A percentile compares a stretch with the other conserved stretches of the same genome.
Evolutionary conservation across 2,797 vertebrate genomes (phyloP).

Genomic region (Pteronotus mesoamericanus): DNA sequence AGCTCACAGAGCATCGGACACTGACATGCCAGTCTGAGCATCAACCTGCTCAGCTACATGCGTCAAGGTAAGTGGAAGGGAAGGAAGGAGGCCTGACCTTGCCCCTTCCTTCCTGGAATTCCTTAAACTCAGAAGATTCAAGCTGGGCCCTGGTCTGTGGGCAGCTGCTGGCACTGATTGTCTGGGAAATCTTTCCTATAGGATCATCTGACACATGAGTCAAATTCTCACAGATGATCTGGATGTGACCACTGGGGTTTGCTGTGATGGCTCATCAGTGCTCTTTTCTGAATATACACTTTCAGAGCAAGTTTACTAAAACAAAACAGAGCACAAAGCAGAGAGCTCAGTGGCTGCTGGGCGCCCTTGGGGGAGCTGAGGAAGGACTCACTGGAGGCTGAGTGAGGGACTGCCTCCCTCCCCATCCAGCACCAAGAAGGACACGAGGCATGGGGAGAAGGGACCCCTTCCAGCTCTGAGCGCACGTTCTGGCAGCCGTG

Average conservation of each 20-base stretch:
- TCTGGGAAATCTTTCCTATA: background rate
- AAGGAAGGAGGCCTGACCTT: background rate
- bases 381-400: background rate
- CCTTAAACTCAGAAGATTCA: background rate
- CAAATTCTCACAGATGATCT: too few relatives aligned
- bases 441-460: background rate
- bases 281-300: background rate
- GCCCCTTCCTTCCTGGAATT: background rate
- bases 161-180: too few relatives aligned
- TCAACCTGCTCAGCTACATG: background rate
- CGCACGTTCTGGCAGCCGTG: background rate
- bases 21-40: background rate
- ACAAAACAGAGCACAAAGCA: background rate
- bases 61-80: background rate
- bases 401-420: background rate
- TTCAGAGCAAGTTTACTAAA: background rate
- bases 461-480: background rate
- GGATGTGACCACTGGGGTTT: background rate
- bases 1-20: background rate
- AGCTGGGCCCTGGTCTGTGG: background rate
- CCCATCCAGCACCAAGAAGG: background rate
- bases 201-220: background rate
- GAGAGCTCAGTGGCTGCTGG: background rate
- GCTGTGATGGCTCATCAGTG: background rate
- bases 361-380: accelerated